Conservation (phyloP, 2,888 invertebrate genomes). For the Physocephala rufipes region DNA sequence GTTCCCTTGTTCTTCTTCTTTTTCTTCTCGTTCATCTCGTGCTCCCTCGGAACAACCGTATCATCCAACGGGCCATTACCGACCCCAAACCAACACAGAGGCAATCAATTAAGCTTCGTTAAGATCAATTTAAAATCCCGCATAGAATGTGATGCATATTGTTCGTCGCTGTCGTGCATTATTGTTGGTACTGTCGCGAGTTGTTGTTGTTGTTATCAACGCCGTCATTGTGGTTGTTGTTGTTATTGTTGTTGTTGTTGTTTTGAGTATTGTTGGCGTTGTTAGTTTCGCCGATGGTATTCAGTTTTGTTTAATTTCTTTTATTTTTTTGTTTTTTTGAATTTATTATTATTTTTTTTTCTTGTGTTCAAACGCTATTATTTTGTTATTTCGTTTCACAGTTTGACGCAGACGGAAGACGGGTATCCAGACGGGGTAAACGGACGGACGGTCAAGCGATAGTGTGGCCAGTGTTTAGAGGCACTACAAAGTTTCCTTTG, state of each 20-base stretch:
- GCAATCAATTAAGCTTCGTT: constrained; percentile 67
- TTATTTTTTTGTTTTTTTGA: no score
- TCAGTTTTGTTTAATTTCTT: no score
- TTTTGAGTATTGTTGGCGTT: not conserved
- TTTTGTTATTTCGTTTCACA: constrained; percentile 11
- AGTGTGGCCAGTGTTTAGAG: no score
- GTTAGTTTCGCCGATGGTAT: not conserved
- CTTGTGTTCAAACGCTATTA: no score
- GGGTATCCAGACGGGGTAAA: constrained; percentile 2
- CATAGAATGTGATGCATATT: constrained; percentile 63
- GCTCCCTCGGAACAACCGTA: no score
- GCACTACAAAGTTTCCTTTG: no score
- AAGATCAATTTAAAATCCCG: constrained; percentile 68
- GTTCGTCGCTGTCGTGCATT: constrained; percentile 46
- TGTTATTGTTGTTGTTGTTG: constrained; percentile 27
- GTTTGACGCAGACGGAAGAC: constrained; percentile 2
- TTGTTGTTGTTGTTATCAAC: constrained; percentile 16
- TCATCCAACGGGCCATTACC: no score
- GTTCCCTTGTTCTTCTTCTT: no score
- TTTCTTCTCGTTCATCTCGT: no score
- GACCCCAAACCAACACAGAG: constrained; percentile 55
- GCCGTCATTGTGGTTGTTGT: constrained; percentile 9
- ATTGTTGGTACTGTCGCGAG: constrained; percentile 50
- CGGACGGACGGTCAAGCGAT: no score
- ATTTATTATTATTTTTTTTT: no score